Evolutionary conservation across 2,888 invertebrate genomes (phyloP).

Genomic region (Synanthedon tipuliformis): DNA sequence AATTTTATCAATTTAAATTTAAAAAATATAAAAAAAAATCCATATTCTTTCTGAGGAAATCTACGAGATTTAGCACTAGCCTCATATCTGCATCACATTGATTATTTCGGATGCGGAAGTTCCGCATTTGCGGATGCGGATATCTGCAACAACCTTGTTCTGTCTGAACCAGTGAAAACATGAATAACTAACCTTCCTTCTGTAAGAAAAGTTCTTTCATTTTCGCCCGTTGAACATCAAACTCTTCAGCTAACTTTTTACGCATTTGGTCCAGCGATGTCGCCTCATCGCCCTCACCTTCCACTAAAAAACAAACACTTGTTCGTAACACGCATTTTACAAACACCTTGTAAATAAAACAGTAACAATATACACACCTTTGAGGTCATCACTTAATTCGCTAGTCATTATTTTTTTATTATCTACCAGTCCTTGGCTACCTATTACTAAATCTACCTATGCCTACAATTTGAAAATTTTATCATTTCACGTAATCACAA

Average conservation of each 20-base stretch:
- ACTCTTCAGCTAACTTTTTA: conserved; percentile 82
- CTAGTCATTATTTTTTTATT: conserved; percentile 31
- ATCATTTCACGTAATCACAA: no score
- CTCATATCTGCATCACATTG: no score
- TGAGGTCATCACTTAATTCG: conserved; percentile 32
- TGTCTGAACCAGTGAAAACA: not conserved
- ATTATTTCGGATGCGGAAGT: no score
- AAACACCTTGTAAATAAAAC: conserved; percentile 7
- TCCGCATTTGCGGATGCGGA: no score
- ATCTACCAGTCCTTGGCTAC: no score
- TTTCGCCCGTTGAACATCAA: conserved; percentile 90
- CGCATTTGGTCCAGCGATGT: conserved; percentile 31
- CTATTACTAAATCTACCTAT: no score
- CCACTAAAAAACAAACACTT: conserved; percentile 60
- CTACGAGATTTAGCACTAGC: no score
- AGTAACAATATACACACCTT: conserved; percentile 49
- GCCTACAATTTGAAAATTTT: no score
- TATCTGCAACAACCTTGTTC: no score
- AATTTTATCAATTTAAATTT: no score
- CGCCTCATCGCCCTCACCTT: conserved; percentile 29
- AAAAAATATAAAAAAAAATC: no score
- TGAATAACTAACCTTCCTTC: conserved; percentile 82
- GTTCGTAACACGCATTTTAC: conserved; percentile 37
- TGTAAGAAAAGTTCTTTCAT: conserved; percentile 93
- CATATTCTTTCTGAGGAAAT: no score